A percentile compares a stretch with the other conserved stretches of the same genome.
phyloP scores from a whole-genome alignment of 2,797 vertebrate species.

The Parotocinclus haroldoi region DNA sequence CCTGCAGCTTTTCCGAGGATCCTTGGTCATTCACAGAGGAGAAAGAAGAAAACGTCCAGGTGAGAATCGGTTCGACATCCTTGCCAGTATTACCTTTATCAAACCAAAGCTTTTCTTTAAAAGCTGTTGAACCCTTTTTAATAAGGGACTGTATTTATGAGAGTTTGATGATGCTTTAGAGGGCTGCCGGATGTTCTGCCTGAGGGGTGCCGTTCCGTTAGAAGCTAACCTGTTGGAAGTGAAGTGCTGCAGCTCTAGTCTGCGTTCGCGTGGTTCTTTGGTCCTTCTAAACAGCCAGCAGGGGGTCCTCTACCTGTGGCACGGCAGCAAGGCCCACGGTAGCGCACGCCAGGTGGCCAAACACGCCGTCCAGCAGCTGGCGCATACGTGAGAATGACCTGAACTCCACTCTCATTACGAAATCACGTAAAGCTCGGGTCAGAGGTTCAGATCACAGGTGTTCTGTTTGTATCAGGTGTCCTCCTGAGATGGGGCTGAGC shows the following conservation, averaged over 20 bases:
- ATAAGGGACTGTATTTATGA: too few species aligned
- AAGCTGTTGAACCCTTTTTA: too few species aligned
- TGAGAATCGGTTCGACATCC: conserved; percentile 25
- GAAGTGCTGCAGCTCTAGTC: conserved; percentile 62
- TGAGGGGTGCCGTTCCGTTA: conserved; percentile 68
- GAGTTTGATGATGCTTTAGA: conserved; percentile 36
- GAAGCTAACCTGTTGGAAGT: conserved; percentile 72
- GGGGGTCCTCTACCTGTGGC: conserved; percentile 69
- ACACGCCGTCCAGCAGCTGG: conserved; percentile 62
- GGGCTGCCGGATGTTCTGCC: conserved; percentile 69
- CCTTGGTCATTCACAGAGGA: conserved; percentile 68
- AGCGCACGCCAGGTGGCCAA: conserved; percentile 65
- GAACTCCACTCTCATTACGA: too few species aligned
- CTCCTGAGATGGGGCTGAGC: conserved; percentile 66
- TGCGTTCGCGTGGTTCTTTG: conserved; percentile 71
- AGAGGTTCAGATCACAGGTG: background rate
- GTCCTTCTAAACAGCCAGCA: conserved; percentile 68
- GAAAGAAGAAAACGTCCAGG: conserved; percentile 54
- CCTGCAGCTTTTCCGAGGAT: conserved; percentile 77
- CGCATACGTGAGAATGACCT: conserved; percentile 58
- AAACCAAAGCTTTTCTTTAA: too few species aligned
- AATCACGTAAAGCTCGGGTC: conserved; percentile 4
- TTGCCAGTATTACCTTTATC: too few species aligned
- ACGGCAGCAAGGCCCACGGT: conserved; percentile 69
- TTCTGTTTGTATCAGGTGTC: conserved; percentile 57